These are phyloP conservation scores for Diplosoma virens DNA, from an alignment of 23 tunicate genomes.

Conservation along the genomic window DNA sequence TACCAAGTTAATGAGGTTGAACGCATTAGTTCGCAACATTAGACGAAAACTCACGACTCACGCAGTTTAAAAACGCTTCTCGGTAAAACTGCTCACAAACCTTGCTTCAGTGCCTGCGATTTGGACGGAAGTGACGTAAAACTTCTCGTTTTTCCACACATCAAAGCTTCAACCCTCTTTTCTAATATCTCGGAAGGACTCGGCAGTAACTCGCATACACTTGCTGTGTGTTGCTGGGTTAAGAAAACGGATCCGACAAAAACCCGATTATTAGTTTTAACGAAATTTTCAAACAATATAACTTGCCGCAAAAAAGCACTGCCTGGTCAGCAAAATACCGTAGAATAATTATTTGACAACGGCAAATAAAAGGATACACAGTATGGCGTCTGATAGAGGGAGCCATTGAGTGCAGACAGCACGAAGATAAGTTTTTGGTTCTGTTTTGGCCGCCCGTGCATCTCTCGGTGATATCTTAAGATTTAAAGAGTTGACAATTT, in stretches of 20 bases:
- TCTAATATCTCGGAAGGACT: constrained; percentile 48
- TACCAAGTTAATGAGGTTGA: too few relatives aligned
- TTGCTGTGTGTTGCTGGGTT: too few relatives aligned
- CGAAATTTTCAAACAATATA: too few relatives aligned
- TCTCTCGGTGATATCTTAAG: constrained; percentile 72
- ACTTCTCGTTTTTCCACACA: constrained; percentile 76
- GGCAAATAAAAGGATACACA: constrained; percentile 35
- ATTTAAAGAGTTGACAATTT: constrained; percentile 61
- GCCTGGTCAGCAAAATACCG: too few relatives aligned
- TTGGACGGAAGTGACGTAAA: constrained; percentile 55
- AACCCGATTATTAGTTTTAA: too few relatives aligned
- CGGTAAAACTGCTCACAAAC: too few relatives aligned
- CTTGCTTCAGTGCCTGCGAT: constrained; percentile 63
- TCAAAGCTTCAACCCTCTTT: constrained; percentile 74
- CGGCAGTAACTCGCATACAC: constrained; percentile 72
- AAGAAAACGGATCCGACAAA: too few relatives aligned
- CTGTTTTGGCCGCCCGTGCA: constrained; percentile 48
- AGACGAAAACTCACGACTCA: too few relatives aligned
- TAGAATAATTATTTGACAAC: neutral
- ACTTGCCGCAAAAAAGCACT: too few relatives aligned
- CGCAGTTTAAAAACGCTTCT: too few relatives aligned
- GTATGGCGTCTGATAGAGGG: constrained; percentile 70
- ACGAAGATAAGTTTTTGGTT: constrained; percentile 69
- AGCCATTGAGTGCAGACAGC: constrained; percentile 91
- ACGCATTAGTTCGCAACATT: too few relatives aligned